Conservation (phyloP, 1,140 invertebrate genomes). For the Gryllus bimaculatus region DNA sequence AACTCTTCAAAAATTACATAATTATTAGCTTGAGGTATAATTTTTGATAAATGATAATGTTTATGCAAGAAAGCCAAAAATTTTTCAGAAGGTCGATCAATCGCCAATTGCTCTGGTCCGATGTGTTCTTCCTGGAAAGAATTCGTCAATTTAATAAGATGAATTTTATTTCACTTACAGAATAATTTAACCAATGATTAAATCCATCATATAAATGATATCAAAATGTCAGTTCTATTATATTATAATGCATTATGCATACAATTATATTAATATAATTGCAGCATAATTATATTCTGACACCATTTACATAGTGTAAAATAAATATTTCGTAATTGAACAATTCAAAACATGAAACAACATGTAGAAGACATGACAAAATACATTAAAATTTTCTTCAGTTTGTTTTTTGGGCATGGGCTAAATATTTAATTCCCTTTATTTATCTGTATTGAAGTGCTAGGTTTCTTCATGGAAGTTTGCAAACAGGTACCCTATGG, state of each 20-base stretch:
- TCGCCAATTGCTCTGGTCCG: conserved; percentile 62
- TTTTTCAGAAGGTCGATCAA: conserved; percentile 83
- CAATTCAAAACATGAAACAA: too few species aligned
- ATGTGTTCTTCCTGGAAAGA: conserved; percentile 57
- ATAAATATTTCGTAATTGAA: too few species aligned
- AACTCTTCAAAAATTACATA: conserved; percentile 81
- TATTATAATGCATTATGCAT: neutral
- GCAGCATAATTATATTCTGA: neutral
- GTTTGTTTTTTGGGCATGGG: too few species aligned
- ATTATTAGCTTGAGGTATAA: conserved; percentile 76
- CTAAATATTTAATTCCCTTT: too few species aligned
- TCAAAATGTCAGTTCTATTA: neutral
- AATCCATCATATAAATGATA: neutral
- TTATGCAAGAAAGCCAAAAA: conserved; percentile 74
- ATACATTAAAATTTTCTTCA: too few species aligned
- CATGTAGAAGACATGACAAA: too few species aligned
- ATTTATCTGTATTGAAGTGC: too few species aligned
- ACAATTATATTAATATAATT: neutral
- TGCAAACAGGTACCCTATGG: too few species aligned
- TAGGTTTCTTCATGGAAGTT: too few species aligned
- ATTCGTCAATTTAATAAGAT: conserved; percentile 24
- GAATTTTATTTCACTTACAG: neutral
- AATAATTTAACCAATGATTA: neutral
- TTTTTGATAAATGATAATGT: conserved; percentile 62
- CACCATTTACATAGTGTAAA: too few species aligned